Evolutionary conservation across 2,888 invertebrate genomes (phyloP).

Genomic region (Dermolepida albohirtum): DNA sequence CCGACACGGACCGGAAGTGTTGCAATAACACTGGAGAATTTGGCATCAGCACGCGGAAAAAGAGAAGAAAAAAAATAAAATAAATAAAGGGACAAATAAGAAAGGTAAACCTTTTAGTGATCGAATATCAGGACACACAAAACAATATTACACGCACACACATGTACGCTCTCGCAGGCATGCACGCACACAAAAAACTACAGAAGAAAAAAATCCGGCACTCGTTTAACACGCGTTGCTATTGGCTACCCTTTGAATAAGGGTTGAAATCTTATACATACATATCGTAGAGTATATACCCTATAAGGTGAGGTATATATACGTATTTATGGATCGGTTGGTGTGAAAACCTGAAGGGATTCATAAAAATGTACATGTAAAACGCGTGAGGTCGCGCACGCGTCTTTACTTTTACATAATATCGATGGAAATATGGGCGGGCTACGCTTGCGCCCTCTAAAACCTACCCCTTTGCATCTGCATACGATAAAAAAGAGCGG

Average conservation of each 20-base stretch:
- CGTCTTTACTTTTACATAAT: conserved; percentile 64
- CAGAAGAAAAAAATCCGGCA: conserved; percentile 47
- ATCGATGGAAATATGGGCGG: conserved; percentile 65
- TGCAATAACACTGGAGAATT: conserved; percentile 34
- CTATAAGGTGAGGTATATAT: conserved; percentile 23
- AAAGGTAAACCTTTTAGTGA: conserved; percentile 53
- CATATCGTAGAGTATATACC: neutral
- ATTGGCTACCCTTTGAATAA: conserved; percentile 61
- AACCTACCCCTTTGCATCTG: conserved; percentile 61
- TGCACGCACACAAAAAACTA: conserved; percentile 10
- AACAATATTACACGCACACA: conserved; percentile 39
- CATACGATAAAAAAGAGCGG: conserved; percentile 51
- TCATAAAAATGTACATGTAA: conserved; percentile 65
- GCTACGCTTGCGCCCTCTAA: conserved; percentile 62
- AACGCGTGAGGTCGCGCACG: conserved; percentile 63
- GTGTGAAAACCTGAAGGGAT: conserved; percentile 58
- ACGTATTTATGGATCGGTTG: conserved; percentile 39
- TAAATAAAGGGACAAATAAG: conserved; percentile 57
- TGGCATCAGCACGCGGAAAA: conserved; percentile 26
- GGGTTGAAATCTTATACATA: conserved; percentile 62
- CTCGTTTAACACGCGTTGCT: conserved; percentile 59
- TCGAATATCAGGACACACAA: conserved; percentile 55
- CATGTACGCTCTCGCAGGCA: conserved; percentile 7
- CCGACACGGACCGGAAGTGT: conserved; percentile 41
- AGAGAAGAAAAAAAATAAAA: conserved; percentile 38